Evolutionary conservation across 2,113 vertebrate genomes (phyloP), one percentile per base, ranked within the genome.

Genomic region (Chloroceryle aenea): DNA sequence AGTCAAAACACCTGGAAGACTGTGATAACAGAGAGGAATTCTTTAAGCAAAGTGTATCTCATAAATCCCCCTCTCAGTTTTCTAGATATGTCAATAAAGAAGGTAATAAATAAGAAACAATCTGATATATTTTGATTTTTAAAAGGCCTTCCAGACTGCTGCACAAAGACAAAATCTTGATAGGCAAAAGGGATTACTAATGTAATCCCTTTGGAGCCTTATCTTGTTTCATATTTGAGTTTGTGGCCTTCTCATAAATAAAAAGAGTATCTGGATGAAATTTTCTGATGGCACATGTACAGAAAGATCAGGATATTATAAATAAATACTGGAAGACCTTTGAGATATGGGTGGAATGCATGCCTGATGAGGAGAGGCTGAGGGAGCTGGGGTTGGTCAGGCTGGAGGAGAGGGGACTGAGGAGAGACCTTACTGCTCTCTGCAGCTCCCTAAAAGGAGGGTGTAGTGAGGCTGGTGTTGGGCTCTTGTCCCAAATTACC

Each of bases 91-190:
- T 77, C 87, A 89, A 58, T 90, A 84, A 91, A 85, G 71, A 75
- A 91, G 45, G 89, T 94, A 93, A 93, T 95, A 94, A 94, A 94
- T 89, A 58, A 72, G 69, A 85, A 92, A 63, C 48, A 34, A 91
- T 95, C 82, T 92, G 74, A 94, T 80, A 50, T 61, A 40, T 76
- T 90, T 80, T 38, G 73, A 59, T 89, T 94, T 90, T 95, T 59
- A 34, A 81, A 94, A 96, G 58, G 61, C 55, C 32, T 95, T 87
- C 78, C 69, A 82, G 45, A 32, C 81, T 81, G 64, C 52, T 87
- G 20, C 66, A 90, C 61, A 81, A 91, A 95, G 73, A 87, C 62
- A 84, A 30, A 61, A 81, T 87, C 83, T 83, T 95, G 89, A 86
- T 64, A 89, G 34, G 29, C 29, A 72, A 62, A 77, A 93, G 42